Conservation (phyloP, 2,797 vertebrate genomes). For the Parauchenoglanis ngamensis region DNA sequence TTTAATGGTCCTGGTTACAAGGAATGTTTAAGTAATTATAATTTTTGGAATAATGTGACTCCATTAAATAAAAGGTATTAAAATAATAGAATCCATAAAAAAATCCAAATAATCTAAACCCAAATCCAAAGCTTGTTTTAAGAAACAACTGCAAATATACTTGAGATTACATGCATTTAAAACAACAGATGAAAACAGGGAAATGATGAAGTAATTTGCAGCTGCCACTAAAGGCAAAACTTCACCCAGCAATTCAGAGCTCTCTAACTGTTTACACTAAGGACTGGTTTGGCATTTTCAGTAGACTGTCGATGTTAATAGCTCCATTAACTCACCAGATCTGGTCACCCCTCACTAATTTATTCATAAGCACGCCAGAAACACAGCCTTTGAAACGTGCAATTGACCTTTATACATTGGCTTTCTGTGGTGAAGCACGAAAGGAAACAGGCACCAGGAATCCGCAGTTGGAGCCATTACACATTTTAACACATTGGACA, state of each 20-base stretch:
- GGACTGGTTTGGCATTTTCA: slow-evolving; percentile 54
- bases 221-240: slow-evolving; percentile 20
- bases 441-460: slow-evolving; percentile 47
- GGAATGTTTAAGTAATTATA: neutral
- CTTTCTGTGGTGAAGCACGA: slow-evolving; percentile 36
- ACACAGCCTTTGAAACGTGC: slow-evolving; percentile 55
- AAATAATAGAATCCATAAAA: neutral
- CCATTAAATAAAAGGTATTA: neutral
- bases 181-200: neutral
- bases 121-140: neutral
- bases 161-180: neutral
- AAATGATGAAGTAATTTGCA: neutral
- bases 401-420: slow-evolving; percentile 61
- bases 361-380: slow-evolving; percentile 60
- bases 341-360: slow-evolving; percentile 56
- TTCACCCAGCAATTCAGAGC: slow-evolving; percentile 40
- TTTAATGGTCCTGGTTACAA: neutral
- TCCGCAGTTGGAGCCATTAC: slow-evolving; percentile 35
- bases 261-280: slow-evolving; percentile 41
- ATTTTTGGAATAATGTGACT: neutral
- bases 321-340: slow-evolving; percentile 56
- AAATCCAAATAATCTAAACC: neutral
- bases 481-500: slow-evolving; percentile 46
- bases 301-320: slow-evolving; percentile 56
- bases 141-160: neutral